These are phyloP conservation scores for Fragum sueziense DNA, from an alignment of 2,888 invertebrate genomes.

Conservation along the genomic window DNA sequence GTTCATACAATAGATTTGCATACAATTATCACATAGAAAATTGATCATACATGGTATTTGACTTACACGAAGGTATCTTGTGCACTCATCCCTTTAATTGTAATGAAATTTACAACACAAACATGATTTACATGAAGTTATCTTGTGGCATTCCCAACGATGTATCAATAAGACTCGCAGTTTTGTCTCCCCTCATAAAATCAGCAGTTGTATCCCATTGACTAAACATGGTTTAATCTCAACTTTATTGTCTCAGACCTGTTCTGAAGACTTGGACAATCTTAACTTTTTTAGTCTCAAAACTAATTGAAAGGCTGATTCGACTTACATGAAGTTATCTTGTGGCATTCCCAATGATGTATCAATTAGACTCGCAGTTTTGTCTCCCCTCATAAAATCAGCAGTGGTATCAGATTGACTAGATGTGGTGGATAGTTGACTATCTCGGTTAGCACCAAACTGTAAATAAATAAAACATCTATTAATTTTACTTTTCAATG, in stretches of 20 bases:
- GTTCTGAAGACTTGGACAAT: too few species aligned
- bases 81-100: too few species aligned
- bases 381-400: conserved; percentile 60
- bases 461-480: conserved; percentile 44
- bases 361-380: conserved; percentile 69
- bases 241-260: too few species aligned
- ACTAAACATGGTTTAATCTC: conserved; percentile 69
- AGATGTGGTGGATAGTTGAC: conserved; percentile 71
- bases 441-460: conserved; percentile 67
- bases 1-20: too few species aligned
- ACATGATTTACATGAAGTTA: not conserved
- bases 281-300: too few species aligned
- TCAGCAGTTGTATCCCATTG: conserved; percentile 69
- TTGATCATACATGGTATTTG: too few species aligned
- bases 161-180: conserved; percentile 69
- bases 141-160: conserved; percentile 25
- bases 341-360: conserved; percentile 45
- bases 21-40: too few species aligned
- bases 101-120: too few species aligned
- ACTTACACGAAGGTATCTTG: too few species aligned
- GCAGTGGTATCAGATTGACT: conserved; percentile 69
- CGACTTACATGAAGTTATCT: conserved; percentile 13
- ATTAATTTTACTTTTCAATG: too few species aligned
- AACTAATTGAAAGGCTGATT: not conserved
- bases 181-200: conserved; percentile 60